These are phyloP conservation scores for Galeruca laticollis DNA, from an alignment of 2,888 invertebrate genomes.

Conservation along the genomic window DNA sequence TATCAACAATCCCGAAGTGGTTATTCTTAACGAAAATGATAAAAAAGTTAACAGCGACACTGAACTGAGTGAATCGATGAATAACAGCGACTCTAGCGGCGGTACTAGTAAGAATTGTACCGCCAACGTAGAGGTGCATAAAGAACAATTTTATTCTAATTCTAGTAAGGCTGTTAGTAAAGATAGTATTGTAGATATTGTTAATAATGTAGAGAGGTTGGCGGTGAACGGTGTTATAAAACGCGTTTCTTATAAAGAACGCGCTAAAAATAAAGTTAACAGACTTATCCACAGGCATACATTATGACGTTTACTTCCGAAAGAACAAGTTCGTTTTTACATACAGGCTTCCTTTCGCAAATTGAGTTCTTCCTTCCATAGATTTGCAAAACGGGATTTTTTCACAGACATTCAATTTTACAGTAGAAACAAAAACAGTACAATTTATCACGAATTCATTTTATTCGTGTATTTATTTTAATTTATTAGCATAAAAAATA, in stretches of 20 bases:
- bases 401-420: neutral
- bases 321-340: constrained; percentile 28
- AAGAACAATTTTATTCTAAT: constrained; percentile 52
- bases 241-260: constrained; percentile 58
- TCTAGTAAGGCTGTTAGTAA: constrained; percentile 45
- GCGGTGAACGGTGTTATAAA: constrained; percentile 50
- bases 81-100: constrained; percentile 36
- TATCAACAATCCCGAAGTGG: constrained; percentile 42
- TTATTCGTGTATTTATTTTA: no score
- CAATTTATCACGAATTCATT: neutral
- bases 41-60: constrained; percentile 37
- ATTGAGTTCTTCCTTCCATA: constrained; percentile 6
- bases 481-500: no score
- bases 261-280: constrained; percentile 60
- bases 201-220: constrained; percentile 50
- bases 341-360: constrained; percentile 22
- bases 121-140: constrained; percentile 57
- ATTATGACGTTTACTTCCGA: constrained; percentile 62
- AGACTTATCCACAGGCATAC: constrained; percentile 66
- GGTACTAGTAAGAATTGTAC: constrained; percentile 45
- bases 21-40: constrained; percentile 46
- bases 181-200: constrained; percentile 46
- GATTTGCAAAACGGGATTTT: no score
- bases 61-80: constrained; percentile 33
- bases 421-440: neutral